Conservation (phyloP, 2,797 vertebrate species). For the Diglossa cyanea region DNA sequence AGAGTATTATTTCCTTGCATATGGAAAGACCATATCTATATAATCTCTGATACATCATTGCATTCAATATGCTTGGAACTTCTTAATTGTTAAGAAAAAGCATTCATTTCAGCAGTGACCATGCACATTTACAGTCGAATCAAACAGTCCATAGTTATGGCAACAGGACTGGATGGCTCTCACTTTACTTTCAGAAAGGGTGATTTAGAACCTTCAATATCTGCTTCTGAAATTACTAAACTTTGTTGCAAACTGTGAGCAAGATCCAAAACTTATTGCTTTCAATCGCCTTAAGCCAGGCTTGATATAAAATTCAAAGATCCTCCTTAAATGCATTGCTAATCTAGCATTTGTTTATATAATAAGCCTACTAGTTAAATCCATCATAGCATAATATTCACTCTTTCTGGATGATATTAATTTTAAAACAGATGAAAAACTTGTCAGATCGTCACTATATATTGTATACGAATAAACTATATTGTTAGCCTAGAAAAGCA, state of each 20-base stretch:
- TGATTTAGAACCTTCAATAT: not conserved
- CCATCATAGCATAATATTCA: not conserved
- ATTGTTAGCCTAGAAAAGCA: not conserved
- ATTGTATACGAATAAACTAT: not conserved
- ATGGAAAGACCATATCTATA: not conserved
- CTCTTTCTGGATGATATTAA: not conserved
- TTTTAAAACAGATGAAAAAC: not conserved
- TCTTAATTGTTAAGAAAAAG: not conserved
- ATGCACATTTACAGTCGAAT: not conserved
- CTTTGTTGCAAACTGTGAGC: not conserved
- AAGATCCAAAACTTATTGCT: not conserved
- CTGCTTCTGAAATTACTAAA: not conserved
- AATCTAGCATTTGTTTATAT: not conserved
- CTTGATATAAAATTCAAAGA: not conserved
- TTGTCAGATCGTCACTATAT: not conserved
- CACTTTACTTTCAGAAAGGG: not conserved
- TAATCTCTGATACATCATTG: not conserved
- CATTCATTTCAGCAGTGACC: not conserved
- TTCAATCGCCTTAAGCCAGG: not conserved
- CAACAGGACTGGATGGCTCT: not conserved
- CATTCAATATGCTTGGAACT: not conserved
- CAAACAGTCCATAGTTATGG: not conserved
- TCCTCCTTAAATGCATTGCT: not conserved
- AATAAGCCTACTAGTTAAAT: not conserved
- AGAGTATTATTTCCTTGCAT: not conserved